Evolutionary conservation across 2,797 vertebrate species (phyloP).

Genomic region (Hypotaenidia philippensis): DNA sequence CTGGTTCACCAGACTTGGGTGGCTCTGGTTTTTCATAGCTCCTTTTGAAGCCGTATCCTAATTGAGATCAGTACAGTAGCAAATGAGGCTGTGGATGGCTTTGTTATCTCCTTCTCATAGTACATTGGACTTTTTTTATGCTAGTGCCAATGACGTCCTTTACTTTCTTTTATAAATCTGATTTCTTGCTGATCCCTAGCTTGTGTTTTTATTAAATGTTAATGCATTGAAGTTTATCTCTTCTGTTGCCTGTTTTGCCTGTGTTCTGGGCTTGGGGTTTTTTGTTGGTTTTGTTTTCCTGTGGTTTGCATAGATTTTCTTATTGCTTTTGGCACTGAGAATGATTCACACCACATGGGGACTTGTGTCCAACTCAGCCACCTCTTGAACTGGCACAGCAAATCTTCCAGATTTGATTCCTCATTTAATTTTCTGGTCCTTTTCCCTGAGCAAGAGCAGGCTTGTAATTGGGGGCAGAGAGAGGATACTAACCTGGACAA

Average conservation of each 20-base stretch:
- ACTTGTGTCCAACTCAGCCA: background rate
- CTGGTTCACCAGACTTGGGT: background rate
- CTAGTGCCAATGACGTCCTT: background rate
- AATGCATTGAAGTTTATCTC: background rate
- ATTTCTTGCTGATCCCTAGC: background rate
- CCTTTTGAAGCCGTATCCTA: background rate
- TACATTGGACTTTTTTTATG: background rate
- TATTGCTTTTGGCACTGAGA: background rate
- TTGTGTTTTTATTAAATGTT: slow-evolving; percentile 13
- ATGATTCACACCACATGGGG: background rate
- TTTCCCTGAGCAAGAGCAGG: background rate
- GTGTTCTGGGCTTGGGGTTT: too few relatives aligned
- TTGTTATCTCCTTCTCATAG: background rate
- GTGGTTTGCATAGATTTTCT: background rate
- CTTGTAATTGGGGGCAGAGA: background rate
- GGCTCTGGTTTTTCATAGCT: background rate
- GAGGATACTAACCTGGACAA: background rate
- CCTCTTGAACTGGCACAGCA: background rate
- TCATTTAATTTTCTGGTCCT: background rate
- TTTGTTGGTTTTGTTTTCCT: background rate
- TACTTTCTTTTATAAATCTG: background rate
- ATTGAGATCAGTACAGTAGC: background rate
- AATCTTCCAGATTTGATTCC: background rate
- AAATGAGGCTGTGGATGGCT: background rate
- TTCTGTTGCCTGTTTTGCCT: background rate